Conservation (phyloP, 2,113 vertebrate genomes). For the Amazona guildingii region DNA sequence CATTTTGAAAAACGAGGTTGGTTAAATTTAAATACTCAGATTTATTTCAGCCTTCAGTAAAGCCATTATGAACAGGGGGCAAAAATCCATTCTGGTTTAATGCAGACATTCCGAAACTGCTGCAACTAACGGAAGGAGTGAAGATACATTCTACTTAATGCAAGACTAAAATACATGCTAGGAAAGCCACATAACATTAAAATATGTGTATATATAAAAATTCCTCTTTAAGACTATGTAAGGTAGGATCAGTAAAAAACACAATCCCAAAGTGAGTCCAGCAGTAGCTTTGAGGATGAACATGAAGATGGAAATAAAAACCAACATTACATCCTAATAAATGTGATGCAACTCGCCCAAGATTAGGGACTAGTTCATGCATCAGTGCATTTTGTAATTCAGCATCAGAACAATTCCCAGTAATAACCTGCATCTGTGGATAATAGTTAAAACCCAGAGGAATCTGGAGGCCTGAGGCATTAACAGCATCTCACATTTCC, state of each 20-base stretch:
- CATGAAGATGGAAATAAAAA: background rate
- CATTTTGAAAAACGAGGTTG: background rate
- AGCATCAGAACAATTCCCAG: background rate
- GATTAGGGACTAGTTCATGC: background rate
- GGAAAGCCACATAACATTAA: background rate
- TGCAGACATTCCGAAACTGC: background rate
- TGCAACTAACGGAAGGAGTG: background rate
- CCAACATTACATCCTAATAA: background rate
- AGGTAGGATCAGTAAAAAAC: background rate
- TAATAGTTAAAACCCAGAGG: background rate
- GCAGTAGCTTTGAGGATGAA: background rate
- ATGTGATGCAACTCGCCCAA: background rate
- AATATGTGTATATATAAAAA: fast-evolving
- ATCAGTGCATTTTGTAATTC: background rate
- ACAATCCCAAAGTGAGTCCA: background rate
- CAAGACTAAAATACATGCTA: background rate
- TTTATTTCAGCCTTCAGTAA: background rate
- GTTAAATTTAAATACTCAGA: background rate
- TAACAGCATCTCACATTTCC: background rate
- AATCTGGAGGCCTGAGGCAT: background rate
- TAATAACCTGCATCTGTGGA: background rate
- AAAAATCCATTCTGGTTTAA: background rate
- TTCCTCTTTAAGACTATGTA: background rate
- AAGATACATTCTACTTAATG: background rate
- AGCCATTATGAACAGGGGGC: background rate